A percentile compares a stretch with the other conserved stretches of the same genome.
Evolutionary conservation across 2,113 vertebrate species (phyloP).

Genomic region (Silurus glanis): DNA sequence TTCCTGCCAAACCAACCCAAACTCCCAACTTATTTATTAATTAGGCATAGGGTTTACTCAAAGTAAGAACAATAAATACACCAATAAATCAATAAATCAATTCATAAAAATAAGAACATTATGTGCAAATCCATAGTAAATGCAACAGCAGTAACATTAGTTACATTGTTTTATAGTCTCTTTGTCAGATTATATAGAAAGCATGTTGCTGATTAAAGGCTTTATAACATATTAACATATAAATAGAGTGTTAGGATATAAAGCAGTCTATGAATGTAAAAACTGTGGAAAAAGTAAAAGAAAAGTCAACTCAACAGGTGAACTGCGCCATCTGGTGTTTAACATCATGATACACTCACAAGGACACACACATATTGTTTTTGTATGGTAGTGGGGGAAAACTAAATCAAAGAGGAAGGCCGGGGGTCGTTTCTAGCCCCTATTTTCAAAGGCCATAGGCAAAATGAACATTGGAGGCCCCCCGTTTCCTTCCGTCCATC

Average conservation of each 20-base stretch:
- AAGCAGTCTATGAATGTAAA: background rate
- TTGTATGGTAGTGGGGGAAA: too few relatives aligned
- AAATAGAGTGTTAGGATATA: background rate
- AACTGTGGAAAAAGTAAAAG: background rate
- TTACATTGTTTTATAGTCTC: background rate
- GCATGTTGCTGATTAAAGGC: background rate
- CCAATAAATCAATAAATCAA: background rate
- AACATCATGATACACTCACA: background rate
- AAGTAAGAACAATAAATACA: background rate
- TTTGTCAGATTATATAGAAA: too few relatives aligned
- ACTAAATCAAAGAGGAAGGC: too few relatives aligned
- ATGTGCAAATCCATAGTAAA: background rate
- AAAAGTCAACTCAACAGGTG: background rate
- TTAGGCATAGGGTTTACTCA: slow-evolving; percentile 2
- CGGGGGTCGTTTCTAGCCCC: too few relatives aligned
- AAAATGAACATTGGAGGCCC: too few relatives aligned
- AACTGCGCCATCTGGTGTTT: slow-evolving; percentile 51
- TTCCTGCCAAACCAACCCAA: background rate
- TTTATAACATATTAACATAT: background rate
- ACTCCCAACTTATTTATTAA: background rate
- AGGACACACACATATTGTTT: too few relatives aligned
- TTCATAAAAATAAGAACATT: too few relatives aligned
- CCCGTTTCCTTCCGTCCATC: too few relatives aligned
- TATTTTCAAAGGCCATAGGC: too few relatives aligned
- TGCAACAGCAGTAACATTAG: background rate